Conservation (phyloP, 1,140 invertebrate species). For the Drosophila santomea region DNA sequence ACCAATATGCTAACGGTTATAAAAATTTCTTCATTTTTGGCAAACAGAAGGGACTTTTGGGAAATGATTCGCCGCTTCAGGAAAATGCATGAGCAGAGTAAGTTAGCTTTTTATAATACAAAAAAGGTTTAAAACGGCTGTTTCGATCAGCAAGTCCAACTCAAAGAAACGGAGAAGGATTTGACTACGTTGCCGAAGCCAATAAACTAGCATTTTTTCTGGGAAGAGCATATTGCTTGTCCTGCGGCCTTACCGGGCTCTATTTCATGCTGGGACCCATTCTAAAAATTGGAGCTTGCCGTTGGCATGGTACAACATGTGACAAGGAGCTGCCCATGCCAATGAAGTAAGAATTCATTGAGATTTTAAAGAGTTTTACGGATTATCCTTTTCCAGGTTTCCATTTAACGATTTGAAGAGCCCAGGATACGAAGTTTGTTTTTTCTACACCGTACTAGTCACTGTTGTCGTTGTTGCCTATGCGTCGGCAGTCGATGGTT, state of each 20-base stretch:
- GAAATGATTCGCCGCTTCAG: conserved; percentile 65
- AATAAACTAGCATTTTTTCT: conserved; percentile 59
- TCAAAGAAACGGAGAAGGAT: background rate
- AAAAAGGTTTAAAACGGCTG: background rate
- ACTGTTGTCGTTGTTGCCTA: conserved; percentile 67
- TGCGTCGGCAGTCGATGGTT: conserved; percentile 69
- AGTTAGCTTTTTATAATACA: conserved; percentile 25
- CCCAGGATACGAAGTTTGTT: conserved; percentile 67
- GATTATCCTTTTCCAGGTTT: conserved; percentile 46
- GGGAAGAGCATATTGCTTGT: conserved; percentile 60
- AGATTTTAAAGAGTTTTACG: background rate
- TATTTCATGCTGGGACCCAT: conserved; percentile 74
- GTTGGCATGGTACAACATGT: conserved; percentile 23
- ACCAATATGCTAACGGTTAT: conserved; percentile 74
- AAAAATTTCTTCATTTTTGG: conserved; percentile 72
- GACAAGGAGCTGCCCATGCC: conserved; percentile 70
- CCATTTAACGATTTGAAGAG: conserved; percentile 59
- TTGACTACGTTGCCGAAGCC: conserved; percentile 37
- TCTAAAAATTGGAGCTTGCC: conserved; percentile 47
- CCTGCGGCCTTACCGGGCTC: conserved; percentile 60
- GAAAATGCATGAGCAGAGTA: conserved; percentile 63
- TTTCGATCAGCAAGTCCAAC: conserved; percentile 38
- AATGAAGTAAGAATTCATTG: conserved; percentile 58
- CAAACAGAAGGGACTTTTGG: conserved; percentile 60
- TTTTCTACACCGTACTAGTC: conserved; percentile 60